These are phyloP conservation scores for Phenganax stokvisi DNA, from an alignment of 92 coral and sea anemone genomes.

Conservation along the genomic window DNA sequence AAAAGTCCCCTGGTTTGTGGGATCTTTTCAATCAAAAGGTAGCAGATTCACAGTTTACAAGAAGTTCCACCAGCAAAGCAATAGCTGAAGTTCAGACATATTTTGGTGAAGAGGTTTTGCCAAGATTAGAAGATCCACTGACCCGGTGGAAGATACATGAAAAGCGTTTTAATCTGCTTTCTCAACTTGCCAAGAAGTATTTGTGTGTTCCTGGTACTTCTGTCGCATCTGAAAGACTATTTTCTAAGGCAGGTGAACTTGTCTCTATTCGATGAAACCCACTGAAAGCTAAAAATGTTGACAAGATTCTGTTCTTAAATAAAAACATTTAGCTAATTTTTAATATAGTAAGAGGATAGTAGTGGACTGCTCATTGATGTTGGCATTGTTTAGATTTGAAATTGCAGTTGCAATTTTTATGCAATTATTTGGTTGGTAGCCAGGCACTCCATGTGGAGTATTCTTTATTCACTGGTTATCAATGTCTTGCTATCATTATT, in stretches of 20 bases:
- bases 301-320: slow-evolving; percentile 20
- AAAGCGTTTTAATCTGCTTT: neutral
- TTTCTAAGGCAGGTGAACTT: slow-evolving; percentile 38
- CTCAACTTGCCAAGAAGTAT: slow-evolving; percentile 15
- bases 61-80: slow-evolving; percentile 17
- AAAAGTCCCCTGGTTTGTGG: slow-evolving; percentile 29
- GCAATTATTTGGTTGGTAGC: neutral
- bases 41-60: slow-evolving; percentile 12
- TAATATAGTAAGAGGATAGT: too few species aligned
- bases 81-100: slow-evolving; percentile 20
- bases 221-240: slow-evolving; percentile 32
- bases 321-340: neutral
- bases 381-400: too few species aligned
- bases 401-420: neutral
- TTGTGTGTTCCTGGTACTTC: slow-evolving; percentile 35
- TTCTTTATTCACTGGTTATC: too few species aligned
- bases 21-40: slow-evolving; percentile 39
- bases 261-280: neutral
- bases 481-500: too few species aligned
- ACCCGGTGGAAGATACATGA: neutral
- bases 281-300: slow-evolving; percentile 34
- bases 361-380: too few species aligned
- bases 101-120: slow-evolving; percentile 28
- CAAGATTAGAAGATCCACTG: slow-evolving; percentile 31
- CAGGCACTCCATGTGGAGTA: too few species aligned